Evolutionary conservation across 1,140 invertebrate species (phyloP).

Genomic region (Panulirus ornatus): DNA sequence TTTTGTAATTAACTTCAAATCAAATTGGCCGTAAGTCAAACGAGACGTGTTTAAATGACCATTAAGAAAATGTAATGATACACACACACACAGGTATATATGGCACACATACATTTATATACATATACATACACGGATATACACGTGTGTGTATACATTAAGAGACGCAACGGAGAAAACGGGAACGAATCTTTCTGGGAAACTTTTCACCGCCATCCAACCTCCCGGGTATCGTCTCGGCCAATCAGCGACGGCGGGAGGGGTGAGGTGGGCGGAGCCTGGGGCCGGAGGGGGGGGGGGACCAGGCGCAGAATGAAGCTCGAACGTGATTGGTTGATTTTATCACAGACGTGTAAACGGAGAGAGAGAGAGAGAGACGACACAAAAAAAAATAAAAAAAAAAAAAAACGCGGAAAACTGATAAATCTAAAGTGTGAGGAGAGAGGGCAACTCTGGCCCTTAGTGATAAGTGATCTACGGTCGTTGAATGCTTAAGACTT

Average conservation of each 20-base stretch:
- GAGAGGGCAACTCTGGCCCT: slow-evolving; percentile 10
- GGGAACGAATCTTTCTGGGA: slow-evolving; percentile 35
- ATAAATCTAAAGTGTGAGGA: slow-evolving; percentile 9
- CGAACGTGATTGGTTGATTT: slow-evolving; percentile 69
- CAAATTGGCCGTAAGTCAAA: too few species aligned
- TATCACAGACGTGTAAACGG: slow-evolving; percentile 65
- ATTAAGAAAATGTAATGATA: too few species aligned
- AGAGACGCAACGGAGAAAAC: neutral
- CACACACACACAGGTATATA: too few species aligned
- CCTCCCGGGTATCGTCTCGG: slow-evolving; percentile 53
- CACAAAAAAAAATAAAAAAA: too few species aligned
- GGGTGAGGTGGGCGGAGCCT: slow-evolving; percentile 59
- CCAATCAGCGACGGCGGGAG: slow-evolving; percentile 61
- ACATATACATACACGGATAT: too few species aligned
- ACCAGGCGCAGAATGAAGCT: slow-evolving; percentile 65
- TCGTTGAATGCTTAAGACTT: neutral
- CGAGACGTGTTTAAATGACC: too few species aligned
- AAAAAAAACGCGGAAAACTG: slow-evolving; percentile 65
- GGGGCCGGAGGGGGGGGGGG: too few species aligned
- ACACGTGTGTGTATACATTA: too few species aligned
- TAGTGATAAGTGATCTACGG: slow-evolving; percentile 52
- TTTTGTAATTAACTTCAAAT: too few species aligned
- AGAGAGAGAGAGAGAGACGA: too few species aligned
- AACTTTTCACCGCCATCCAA: slow-evolving; percentile 1
- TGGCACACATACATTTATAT: too few species aligned